Conservation (phyloP, 2,113 vertebrate genomes). For the Pampusana beccarii region DNA sequence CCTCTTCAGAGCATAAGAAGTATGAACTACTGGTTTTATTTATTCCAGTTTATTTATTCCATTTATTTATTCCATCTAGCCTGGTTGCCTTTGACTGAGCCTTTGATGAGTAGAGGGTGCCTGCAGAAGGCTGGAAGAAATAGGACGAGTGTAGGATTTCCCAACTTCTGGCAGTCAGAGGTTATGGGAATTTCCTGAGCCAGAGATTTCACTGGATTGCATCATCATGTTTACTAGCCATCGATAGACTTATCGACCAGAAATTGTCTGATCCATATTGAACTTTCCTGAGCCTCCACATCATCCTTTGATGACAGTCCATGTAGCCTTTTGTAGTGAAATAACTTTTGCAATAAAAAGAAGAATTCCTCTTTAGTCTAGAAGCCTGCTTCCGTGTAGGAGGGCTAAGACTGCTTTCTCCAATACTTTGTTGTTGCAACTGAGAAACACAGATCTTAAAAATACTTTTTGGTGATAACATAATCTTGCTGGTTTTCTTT, state of each 20-base stretch:
- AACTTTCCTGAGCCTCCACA: conserved; percentile 18
- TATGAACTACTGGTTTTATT: not conserved
- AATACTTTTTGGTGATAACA: not conserved
- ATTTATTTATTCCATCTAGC: not conserved
- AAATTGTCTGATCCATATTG: not conserved
- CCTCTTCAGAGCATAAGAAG: not conserved
- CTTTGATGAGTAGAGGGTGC: not conserved
- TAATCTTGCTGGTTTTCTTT: not conserved
- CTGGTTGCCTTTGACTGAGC: not conserved
- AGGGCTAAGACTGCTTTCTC: not conserved
- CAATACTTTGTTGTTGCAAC: not conserved
- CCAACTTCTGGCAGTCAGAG: conserved; percentile 4
- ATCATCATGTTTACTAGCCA: conserved; percentile 31
- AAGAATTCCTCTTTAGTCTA: not conserved
- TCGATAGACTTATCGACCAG: not conserved
- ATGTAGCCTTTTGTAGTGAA: conserved; percentile 28
- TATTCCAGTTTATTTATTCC: not conserved
- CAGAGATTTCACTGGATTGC: conserved; percentile 46
- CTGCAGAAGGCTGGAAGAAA: not conserved
- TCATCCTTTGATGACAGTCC: conserved; percentile 13
- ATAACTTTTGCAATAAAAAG: conserved; percentile 3
- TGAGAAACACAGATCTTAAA: not conserved
- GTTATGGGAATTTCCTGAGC: conserved; percentile 38
- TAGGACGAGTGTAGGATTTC: not conserved
- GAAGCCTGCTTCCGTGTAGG: not conserved